phyloP scores from a whole-genome alignment of 1,140 invertebrate species.

The Pseudomyrmex dendroicus region DNA sequence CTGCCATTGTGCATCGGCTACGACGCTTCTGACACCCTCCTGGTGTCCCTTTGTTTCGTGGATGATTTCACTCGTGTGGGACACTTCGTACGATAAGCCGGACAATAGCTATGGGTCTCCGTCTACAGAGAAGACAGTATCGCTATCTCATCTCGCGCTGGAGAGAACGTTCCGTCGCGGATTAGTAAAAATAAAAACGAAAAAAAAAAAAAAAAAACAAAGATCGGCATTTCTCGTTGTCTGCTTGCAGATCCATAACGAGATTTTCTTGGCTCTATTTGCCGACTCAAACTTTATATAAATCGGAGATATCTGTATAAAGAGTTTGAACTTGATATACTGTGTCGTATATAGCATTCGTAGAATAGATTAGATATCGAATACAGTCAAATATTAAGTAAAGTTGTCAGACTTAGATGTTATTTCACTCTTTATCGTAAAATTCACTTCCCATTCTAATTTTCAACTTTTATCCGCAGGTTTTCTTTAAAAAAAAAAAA shows the following conservation, averaged over 20 bases:
- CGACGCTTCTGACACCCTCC: constrained; percentile 63
- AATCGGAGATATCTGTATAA: too few species aligned
- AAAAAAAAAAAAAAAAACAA: neutral
- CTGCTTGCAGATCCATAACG: neutral
- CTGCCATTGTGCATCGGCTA: constrained; percentile 67
- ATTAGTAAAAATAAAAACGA: constrained; percentile 31
- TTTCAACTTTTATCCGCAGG: too few species aligned
- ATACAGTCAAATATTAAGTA: too few species aligned
- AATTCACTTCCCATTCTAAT: too few species aligned
- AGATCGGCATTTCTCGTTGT: neutral
- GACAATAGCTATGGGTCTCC: constrained; percentile 63
- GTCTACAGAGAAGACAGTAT: constrained; percentile 70
- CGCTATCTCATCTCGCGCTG: constrained; percentile 68
- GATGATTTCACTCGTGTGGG: constrained; percentile 72
- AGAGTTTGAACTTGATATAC: too few species aligned
- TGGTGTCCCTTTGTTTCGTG: constrained; percentile 71
- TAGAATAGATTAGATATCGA: too few species aligned
- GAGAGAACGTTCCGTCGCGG: constrained; percentile 51
- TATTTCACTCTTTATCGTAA: too few species aligned
- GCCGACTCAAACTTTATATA: constrained; percentile 46
- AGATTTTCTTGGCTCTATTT: constrained; percentile 52
- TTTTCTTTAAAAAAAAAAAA: too few species aligned
- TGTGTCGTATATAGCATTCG: too few species aligned
- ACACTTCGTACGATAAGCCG: constrained; percentile 72
- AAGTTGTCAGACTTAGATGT: too few species aligned